Evolutionary conservation across 2,113 vertebrate species (phyloP).

Genomic region (Etheostoma cragini): DNA sequence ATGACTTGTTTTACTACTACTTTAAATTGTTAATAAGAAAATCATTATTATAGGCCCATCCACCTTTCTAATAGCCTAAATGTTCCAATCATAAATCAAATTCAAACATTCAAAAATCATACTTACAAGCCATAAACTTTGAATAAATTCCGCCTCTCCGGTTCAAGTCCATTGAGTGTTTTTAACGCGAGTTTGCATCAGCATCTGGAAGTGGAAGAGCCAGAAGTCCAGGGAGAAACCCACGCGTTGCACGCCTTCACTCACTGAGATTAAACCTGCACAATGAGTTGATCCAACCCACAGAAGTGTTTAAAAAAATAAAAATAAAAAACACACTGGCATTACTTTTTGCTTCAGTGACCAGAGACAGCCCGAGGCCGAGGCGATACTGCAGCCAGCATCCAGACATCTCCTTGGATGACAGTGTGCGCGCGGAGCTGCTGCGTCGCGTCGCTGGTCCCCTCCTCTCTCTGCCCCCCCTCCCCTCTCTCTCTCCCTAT

Average conservation of each 20-base stretch:
- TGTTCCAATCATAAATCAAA: neutral
- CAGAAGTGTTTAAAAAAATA: neutral
- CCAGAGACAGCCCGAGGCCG: slow-evolving; percentile 40
- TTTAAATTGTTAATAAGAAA: neutral
- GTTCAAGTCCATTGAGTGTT: slow-evolving; percentile 54
- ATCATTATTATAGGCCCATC: neutral
- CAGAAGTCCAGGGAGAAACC: slow-evolving; percentile 54
- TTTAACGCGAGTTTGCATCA: slow-evolving; percentile 34
- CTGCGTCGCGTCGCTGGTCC: slow-evolving; percentile 69
- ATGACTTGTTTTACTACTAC: neutral
- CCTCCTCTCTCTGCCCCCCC: slow-evolving; percentile 44
- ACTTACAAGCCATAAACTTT: slow-evolving; percentile 58
- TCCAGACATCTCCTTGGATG: slow-evolving; percentile 66
- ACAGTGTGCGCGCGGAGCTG: slow-evolving; percentile 67
- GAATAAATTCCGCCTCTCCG: slow-evolving; percentile 63
- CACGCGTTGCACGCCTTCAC: slow-evolving; percentile 29
- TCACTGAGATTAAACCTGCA: slow-evolving; percentile 21
- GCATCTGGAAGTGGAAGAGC: slow-evolving; percentile 25
- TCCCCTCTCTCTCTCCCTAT: slow-evolving; percentile 9
- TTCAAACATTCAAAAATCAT: slow-evolving; percentile 31
- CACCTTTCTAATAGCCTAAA: neutral
- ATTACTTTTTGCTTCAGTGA: slow-evolving; percentile 52
- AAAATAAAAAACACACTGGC: neutral
- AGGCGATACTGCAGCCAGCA: slow-evolving; percentile 41
- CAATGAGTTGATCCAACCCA: slow-evolving; percentile 33